Percentiles rank a stretch among this genome's conserved stretches.
Evolutionary conservation across 2,797 vertebrate species (phyloP).

Genomic region (Hyperoplus lanceolatus): DNA sequence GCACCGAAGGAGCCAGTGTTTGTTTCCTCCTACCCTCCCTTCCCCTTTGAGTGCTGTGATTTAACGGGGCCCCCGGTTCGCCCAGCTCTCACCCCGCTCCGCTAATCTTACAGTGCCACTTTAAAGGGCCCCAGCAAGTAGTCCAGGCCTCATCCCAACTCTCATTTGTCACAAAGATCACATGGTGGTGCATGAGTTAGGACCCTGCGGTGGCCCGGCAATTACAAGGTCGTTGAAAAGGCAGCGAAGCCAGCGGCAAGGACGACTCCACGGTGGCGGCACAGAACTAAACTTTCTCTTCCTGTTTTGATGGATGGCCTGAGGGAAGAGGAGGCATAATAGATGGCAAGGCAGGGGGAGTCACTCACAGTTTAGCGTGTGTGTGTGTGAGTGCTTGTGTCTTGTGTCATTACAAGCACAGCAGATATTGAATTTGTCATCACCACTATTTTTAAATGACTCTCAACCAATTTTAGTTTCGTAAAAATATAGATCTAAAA

Average conservation of each 20-base stretch:
- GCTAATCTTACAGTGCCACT: conserved; percentile 69
- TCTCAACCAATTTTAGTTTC: conserved; percentile 40
- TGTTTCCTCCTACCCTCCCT: conserved; percentile 51
- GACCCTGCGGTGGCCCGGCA: conserved; percentile 65
- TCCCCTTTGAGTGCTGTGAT: conserved; percentile 35
- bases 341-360: conserved; percentile 45
- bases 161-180: conserved; percentile 79
- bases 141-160: conserved; percentile 56
- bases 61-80: conserved; percentile 58
- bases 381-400: neutral
- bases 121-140: conserved; percentile 69
- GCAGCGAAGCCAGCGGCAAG: conserved; percentile 63
- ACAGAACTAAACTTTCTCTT: conserved; percentile 74
- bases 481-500: conserved; percentile 61
- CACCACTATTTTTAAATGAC: conserved; percentile 53
- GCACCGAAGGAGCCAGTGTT: conserved; percentile 27
- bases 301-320: conserved; percentile 76
- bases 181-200: conserved; percentile 75
- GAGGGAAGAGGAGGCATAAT: conserved; percentile 49
- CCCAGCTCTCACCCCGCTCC: conserved; percentile 49
- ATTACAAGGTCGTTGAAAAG: conserved; percentile 77
- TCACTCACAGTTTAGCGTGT: conserved; percentile 27
- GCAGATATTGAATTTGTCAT: conserved; percentile 60
- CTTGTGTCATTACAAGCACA: conserved; percentile 29
- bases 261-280: conserved; percentile 71